Percentiles rank a stretch among this genome's conserved stretches.
These are phyloP conservation scores for Tetraodon nigroviridis DNA, from an alignment of 2,113 vertebrate species.

Conservation along the genomic window DNA sequence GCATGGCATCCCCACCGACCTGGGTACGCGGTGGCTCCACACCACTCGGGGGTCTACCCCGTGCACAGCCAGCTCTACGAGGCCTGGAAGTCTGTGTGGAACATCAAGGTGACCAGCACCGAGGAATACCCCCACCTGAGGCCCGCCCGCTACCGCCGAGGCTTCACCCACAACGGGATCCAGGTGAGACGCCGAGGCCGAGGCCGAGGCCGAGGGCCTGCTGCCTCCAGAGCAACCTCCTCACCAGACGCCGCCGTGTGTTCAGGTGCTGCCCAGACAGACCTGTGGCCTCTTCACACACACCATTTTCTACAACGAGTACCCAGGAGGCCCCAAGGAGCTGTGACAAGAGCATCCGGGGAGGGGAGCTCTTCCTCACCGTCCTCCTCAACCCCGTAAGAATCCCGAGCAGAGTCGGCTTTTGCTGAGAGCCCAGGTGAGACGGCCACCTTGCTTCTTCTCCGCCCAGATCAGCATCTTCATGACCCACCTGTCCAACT, in stretches of 20 bases:
- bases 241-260: neutral
- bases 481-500: constrained; percentile 98
- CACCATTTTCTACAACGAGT: constrained; percentile 98
- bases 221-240: no score
- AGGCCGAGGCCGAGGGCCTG: no score
- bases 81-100: constrained; percentile 94
- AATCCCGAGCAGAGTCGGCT: neutral
- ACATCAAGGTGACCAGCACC: constrained; percentile 94
- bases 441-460: neutral
- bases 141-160: constrained; percentile 90
- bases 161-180: constrained; percentile 90
- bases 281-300: constrained; percentile 97
- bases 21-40: constrained; percentile 96
- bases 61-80: constrained; percentile 95
- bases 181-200: constrained; percentile 71
- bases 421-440: neutral
- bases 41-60: constrained; percentile 96
- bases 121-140: constrained; percentile 95
- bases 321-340: constrained; percentile 93
- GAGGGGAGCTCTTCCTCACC: constrained; percentile 95
- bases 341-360: constrained; percentile 96
- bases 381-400: constrained; percentile 94
- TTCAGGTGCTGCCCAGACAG: constrained; percentile 90
- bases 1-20: constrained; percentile 93
- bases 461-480: constrained; percentile 92